Evolutionary conservation across 37 sponge, comb jelly and placozoan genomes (phyloP).

Genomic region (Spongilla lacustris): DNA sequence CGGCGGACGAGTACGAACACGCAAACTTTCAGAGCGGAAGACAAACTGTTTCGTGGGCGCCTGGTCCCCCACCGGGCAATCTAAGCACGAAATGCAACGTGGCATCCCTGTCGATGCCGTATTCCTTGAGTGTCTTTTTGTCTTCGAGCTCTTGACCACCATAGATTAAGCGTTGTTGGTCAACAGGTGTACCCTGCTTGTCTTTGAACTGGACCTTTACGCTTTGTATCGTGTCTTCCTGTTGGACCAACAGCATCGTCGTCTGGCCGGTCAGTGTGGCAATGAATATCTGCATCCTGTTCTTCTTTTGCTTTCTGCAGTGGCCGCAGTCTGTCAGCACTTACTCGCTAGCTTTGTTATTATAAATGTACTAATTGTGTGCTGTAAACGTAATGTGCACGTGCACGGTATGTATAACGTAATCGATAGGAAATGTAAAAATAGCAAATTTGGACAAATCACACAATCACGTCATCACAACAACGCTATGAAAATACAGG

Average conservation of each 20-base stretch:
- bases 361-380: no score
- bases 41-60: no score
- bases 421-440: not conserved
- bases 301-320: not conserved
- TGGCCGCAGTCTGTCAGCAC: no score
- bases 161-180: conserved; percentile 53
- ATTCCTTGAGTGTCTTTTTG: conserved; percentile 27
- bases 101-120: conserved; percentile 38
- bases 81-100: conserved; percentile 39
- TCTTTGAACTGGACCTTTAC: conserved; percentile 54
- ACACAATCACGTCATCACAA: not conserved
- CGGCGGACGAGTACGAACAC: no score
- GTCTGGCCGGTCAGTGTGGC: conserved; percentile 69
- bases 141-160: conserved; percentile 58
- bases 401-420: not conserved
- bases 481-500: not conserved
- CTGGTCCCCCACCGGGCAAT: conserved; percentile 44
- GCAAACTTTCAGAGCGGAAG: no score
- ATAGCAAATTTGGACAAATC: not conserved
- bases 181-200: conserved; percentile 45
- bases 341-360: no score
- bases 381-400: not conserved
- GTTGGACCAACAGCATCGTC: conserved; percentile 46
- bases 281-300: conserved; percentile 68
- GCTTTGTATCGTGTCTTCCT: conserved; percentile 20